Evolutionary conservation across 2,113 vertebrate genomes (phyloP).

Genomic region (Tylochromis polylepis): DNA sequence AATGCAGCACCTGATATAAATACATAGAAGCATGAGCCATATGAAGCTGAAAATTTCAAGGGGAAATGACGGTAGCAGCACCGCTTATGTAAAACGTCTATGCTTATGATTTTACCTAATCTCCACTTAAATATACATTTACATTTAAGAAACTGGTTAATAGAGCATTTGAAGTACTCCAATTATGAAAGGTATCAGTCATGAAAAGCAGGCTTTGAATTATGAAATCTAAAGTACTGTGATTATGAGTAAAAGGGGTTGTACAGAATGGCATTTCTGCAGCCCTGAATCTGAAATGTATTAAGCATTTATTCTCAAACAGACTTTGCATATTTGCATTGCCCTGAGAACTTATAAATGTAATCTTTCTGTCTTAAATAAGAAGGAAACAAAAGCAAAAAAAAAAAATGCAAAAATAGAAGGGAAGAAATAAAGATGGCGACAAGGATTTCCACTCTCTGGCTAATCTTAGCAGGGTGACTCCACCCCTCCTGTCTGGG

Average conservation of each 20-base stretch:
- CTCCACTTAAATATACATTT: neutral
- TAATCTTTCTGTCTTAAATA: neutral
- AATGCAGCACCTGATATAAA: neutral
- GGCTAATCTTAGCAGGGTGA: constrained; percentile 64
- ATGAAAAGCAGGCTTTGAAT: neutral
- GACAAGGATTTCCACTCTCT: constrained; percentile 42
- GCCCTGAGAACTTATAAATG: neutral
- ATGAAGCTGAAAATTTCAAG: neutral
- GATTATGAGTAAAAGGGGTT: neutral
- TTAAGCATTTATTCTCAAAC: neutral
- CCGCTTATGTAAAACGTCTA: neutral
- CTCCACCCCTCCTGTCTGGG: constrained; percentile 67
- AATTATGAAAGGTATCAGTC: neutral
- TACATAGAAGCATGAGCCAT: neutral
- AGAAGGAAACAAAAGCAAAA: constrained; percentile 7
- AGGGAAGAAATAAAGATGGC: neutral
- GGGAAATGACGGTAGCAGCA: neutral
- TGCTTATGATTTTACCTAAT: neutral
- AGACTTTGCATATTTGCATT: neutral
- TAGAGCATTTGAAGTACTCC: neutral
- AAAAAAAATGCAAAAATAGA: neutral
- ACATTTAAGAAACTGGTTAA: neutral
- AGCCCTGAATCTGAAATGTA: neutral
- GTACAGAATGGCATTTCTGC: neutral
- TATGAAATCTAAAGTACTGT: neutral